phyloP scores from a whole-genome alignment of 2,113 vertebrate species.

The Poecile atricapillus region DNA sequence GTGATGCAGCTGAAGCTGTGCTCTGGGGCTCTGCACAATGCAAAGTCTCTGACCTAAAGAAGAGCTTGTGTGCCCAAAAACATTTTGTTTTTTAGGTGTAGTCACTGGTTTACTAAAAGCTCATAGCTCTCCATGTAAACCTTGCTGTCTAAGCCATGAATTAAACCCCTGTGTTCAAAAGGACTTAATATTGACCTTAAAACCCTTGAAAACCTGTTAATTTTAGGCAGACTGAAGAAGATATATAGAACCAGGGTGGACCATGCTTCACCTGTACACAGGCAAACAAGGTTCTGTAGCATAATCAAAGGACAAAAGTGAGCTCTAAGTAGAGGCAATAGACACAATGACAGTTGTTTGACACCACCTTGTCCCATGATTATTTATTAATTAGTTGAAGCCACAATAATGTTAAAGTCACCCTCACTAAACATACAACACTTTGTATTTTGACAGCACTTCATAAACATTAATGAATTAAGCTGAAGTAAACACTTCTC shows the following conservation, averaged over 20 bases:
- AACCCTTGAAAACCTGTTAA: neutral
- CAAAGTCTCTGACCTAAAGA: neutral
- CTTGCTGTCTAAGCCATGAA: neutral
- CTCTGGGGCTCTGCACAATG: neutral
- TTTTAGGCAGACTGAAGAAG: neutral
- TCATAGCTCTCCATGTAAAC: neutral
- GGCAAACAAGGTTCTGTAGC: neutral
- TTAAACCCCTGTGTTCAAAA: neutral
- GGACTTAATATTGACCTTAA: neutral
- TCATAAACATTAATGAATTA: slow-evolving; percentile 45
- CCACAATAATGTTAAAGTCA: slow-evolving; percentile 32
- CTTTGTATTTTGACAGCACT: slow-evolving; percentile 38
- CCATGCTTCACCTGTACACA: neutral
- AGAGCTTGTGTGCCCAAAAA: neutral
- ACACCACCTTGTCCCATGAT: neutral
- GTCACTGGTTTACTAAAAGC: neutral
- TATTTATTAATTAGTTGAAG: neutral
- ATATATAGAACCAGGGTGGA: neutral
- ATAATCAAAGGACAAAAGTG: neutral
- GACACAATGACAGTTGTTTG: neutral
- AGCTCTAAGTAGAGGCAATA: neutral
- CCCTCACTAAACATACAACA: slow-evolving; percentile 21
- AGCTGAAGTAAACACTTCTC: slow-evolving; percentile 50
- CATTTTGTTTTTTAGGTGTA: neutral
- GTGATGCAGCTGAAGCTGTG: neutral